A percentile compares a stretch with the other conserved stretches of the same genome.
These are phyloP conservation scores for Aphis craccivora DNA, from an alignment of 1,140 invertebrate genomes.

Conservation along the genomic window DNA sequence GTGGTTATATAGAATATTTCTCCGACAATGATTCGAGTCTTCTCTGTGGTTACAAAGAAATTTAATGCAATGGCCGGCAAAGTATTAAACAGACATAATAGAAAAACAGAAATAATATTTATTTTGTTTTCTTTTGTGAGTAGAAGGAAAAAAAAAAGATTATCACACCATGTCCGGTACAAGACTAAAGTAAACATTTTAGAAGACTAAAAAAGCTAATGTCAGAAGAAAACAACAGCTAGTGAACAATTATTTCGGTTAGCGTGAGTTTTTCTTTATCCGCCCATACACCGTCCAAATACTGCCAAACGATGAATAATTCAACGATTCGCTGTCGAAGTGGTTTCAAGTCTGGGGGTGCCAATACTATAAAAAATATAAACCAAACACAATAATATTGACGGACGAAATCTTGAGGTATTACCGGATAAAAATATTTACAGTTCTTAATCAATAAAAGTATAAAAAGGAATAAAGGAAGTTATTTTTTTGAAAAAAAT, in stretches of 20 bases:
- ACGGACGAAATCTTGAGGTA: not conserved
- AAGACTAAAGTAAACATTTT: not conserved
- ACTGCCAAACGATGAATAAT: conserved; percentile 4
- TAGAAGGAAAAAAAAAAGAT: not conserved
- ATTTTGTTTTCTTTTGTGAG: not conserved
- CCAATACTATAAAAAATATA: not conserved
- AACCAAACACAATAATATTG: not conserved
- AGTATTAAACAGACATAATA: not conserved
- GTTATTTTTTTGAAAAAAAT: not conserved
- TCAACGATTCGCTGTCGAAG: not conserved
- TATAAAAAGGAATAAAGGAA: not conserved
- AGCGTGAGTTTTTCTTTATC: not conserved
- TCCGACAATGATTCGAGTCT: not conserved
- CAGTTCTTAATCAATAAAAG: not conserved
- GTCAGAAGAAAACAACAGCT: not conserved
- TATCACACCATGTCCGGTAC: not conserved
- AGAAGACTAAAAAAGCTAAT: not conserved
- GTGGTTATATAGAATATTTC: not conserved
- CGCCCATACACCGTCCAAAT: not conserved
- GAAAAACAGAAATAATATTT: not conserved
- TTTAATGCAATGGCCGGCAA: not conserved
- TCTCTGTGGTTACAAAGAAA: not conserved
- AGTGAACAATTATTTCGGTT: not conserved
- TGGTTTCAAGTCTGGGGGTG: not conserved
- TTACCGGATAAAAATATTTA: not conserved